Base-by-base conservation (phyloP, 2,888 invertebrate genomes). In the Aphidius colemani region DNA sequence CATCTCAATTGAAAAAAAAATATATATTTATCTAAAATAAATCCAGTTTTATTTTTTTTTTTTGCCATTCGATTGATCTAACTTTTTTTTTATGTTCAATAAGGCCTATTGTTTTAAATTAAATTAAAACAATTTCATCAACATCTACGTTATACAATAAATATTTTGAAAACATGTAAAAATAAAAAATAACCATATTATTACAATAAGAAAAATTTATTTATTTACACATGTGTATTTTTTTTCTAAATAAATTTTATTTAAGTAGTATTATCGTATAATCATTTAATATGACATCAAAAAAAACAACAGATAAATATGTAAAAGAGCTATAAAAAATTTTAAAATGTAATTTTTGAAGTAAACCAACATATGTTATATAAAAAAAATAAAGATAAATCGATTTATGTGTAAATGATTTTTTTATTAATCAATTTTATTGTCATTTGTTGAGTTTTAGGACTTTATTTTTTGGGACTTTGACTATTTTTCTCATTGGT, bases 191-290 rank as follows among this genome's bases (percentile, higher is more conserved):
- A 11, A 49, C 11, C 5, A 11, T n/a, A 11, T 11, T 9, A 10
- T 10, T 43, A 39, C 30, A 9, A 30, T 45, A 11, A 57, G 59
- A 53, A 59, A 59, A 59, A 68, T 64, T 68, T 65, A 67, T 67
- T 67, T 66, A 68, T 68, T 65, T 59, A 65, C 63, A 68, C 63
- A 63, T 64, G 53, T 51, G 61, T 63, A 64, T 63, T 64, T 66
- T 39, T 66, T 66, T 66, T 63, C 61, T 58, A 48, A 45, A 63
- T 67, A 61, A 59, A 63, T 67, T 59, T 46, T 65, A 61, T n/a
- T 59, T 66, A 61, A 63, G 59, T 65, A 66, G 51, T 59, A 50
- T 59, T 61, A 43, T 7, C 59, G 67, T 59, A 53, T 62, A 57
- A 59, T 61, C 13, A 40, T 53, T 45, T 13, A n/a, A n/a, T n/a